These are phyloP conservation scores for Aphelenchoides bicaudatus DNA, from an alignment of 2,888 invertebrate genomes.

Conservation along the genomic window DNA sequence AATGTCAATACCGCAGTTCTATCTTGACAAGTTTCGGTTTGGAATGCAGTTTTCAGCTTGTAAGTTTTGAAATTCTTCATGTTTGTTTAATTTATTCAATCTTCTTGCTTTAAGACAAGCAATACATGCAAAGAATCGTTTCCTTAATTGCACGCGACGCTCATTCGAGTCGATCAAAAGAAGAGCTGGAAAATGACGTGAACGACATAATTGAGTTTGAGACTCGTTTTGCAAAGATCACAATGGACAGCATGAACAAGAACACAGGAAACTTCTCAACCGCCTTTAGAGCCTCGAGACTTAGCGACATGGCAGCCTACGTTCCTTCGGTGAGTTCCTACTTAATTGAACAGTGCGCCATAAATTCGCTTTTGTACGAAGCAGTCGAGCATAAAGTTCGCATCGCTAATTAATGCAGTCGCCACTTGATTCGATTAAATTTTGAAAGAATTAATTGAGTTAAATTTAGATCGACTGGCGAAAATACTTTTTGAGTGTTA, in stretches of 20 bases:
- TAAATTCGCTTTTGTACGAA: too few relatives aligned
- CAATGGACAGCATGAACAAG: constrained; percentile 7
- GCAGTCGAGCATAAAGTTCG: too few relatives aligned
- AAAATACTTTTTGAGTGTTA: constrained; percentile 12
- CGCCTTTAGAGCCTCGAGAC: background rate
- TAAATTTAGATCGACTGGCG: constrained; percentile 20
- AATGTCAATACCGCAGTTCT: constrained; percentile 14
- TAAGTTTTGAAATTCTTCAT: background rate
- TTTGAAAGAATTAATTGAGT: background rate
- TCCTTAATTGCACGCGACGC: constrained; percentile 6
- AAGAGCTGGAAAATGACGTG: constrained; percentile 14
- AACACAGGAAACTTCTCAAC: constrained; percentile 15
- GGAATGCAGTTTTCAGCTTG: constrained; percentile 13
- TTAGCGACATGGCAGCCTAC: constrained; percentile 12
- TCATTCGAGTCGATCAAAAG: background rate
- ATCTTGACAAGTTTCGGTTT: constrained; percentile 14
- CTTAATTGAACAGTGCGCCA: background rate
- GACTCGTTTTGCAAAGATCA: constrained; percentile 7
- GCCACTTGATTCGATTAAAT: background rate
- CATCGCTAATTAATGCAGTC: too few relatives aligned
- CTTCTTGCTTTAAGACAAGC: background rate
- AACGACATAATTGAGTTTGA: constrained; percentile 17
- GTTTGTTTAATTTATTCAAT: background rate
- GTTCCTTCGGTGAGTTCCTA: constrained; percentile 11
- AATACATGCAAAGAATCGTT: constrained; percentile 11